Evolutionary conservation across 2,797 vertebrate genomes (phyloP).

Genomic region (Cephalopachus bancanus): DNA sequence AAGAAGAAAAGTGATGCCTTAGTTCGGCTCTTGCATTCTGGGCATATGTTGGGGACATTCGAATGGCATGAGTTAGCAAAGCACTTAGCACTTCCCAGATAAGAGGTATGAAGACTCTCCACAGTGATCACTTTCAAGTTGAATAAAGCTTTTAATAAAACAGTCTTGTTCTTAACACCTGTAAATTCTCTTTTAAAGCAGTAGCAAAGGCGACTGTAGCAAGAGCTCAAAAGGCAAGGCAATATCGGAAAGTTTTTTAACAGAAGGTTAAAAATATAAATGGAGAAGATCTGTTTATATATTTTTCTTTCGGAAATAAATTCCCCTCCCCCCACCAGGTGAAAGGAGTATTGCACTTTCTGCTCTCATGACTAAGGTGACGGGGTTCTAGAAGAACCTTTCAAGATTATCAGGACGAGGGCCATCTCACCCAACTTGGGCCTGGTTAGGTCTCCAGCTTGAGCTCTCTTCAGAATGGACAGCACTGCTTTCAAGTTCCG

Average conservation of each 20-base stretch:
- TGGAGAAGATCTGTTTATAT: constrained; percentile 85
- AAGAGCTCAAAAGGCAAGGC: constrained; percentile 80
- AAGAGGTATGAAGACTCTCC: not conserved
- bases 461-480: not conserved
- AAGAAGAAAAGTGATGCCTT: not conserved
- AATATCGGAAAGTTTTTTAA: constrained; percentile 73
- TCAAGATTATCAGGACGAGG: constrained; percentile 79
- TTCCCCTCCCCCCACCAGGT: constrained; percentile 67
- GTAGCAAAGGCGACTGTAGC: constrained; percentile 83
- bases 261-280: constrained; percentile 88
- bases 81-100: not conserved
- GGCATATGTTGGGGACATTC: not conserved
- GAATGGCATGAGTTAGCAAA: not conserved
- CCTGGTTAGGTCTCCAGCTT: not conserved
- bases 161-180: constrained; percentile 76
- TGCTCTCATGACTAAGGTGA: constrained; percentile 75
- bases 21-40: not conserved
- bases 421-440: not conserved
- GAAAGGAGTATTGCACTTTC: constrained; percentile 83
- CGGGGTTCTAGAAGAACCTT: constrained; percentile 81
- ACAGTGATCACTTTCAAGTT: constrained; percentile 45
- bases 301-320: constrained; percentile 83
- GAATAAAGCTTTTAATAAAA: constrained; percentile 83
- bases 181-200: constrained; percentile 81
- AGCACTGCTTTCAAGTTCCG: not conserved